Base-by-base conservation (phyloP, 1,140 invertebrate species). In the Dicyema japonicum region DNA sequence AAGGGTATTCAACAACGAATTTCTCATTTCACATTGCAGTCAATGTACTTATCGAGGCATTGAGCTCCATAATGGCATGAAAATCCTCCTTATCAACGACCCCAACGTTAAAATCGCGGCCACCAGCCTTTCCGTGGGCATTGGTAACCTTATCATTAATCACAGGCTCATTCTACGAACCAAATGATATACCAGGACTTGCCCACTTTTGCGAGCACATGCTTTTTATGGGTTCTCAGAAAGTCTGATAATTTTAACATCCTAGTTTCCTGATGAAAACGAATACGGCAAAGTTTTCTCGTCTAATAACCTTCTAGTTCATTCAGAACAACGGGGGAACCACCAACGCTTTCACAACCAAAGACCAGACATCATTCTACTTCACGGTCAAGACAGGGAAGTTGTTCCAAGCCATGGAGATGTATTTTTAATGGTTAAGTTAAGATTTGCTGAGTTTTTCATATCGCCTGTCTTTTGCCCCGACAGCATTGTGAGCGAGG, bases 181-280 rank as follows among this genome's bases (percentile, higher is more conserved):
- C 76, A 0, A 55, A 60, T 19, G 61, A 75, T 27, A 39, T 88
- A 5, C 72, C 70, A 3, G 80, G 80, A 0, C 47, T 88, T 29
- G 78, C 78, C 8, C 80, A 90, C 46, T 88, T 90, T 46, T 78
- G 72, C 46, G 78, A 90, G 46, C 80, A 90, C 43, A 90, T 90
- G 78, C 54, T 90, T 3, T 90, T 88, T 46, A 47, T 88, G 23
- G 80, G 80, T 8, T 88, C 68, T 23, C 56, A 72, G 37, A 56
- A 56, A 40, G 48, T 48, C 13, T 27, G 12, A 27, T 27, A 19
- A 7, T 29, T 15, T 29, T 14, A 29, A 29, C 3, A 24, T 16
- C 17, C 28, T 18, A 57, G 52, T 92, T 82, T 59, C 78, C 80
- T 16, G 57, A 65, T 40, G 70, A 82, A 50, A 88, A 88, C 55